Conservation (phyloP, 2,797 vertebrate genomes). For the Gymnothorax reevesii region DNA sequence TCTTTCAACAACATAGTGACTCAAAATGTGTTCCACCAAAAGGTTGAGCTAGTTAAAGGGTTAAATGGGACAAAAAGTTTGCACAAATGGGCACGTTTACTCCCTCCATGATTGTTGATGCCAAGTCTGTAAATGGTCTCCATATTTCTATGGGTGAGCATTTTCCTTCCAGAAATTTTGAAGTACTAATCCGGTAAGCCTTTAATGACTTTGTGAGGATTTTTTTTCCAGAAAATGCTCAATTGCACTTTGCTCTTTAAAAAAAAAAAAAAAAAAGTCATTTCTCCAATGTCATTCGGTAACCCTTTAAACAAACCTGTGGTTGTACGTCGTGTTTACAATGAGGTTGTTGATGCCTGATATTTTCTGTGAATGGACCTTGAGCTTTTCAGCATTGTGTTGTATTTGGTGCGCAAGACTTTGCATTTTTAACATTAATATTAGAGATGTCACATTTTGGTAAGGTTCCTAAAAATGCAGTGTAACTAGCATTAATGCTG, state of each 20-base stretch:
- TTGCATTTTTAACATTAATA: constrained; percentile 36
- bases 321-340: constrained; percentile 25
- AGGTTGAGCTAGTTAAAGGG: too few relatives aligned
- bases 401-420: constrained; percentile 25
- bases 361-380: constrained; percentile 30
- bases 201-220: constrained; percentile 3
- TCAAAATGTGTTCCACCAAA: too few relatives aligned
- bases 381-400: constrained; percentile 22
- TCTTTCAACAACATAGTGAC: too few relatives aligned
- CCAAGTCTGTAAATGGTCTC: background rate
- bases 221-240: constrained; percentile 29
- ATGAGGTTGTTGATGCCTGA: background rate
- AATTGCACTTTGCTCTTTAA: constrained; percentile 42
- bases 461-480: constrained; percentile 19
- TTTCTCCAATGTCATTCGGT: constrained; percentile 31
- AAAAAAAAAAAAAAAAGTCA: background rate
- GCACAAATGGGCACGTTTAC: background rate
- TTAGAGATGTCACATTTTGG: constrained; percentile 27
- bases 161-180: background rate
- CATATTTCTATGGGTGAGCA: background rate
- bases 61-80: background rate
- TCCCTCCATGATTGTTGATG: background rate
- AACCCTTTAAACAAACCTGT: constrained; percentile 26
- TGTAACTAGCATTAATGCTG: constrained; percentile 25
- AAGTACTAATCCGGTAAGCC: background rate